Evolutionary conservation across 37 sponge, comb jelly and placozoan species (phyloP).

Genomic region (Chondrilla cf. caribensis): DNA sequence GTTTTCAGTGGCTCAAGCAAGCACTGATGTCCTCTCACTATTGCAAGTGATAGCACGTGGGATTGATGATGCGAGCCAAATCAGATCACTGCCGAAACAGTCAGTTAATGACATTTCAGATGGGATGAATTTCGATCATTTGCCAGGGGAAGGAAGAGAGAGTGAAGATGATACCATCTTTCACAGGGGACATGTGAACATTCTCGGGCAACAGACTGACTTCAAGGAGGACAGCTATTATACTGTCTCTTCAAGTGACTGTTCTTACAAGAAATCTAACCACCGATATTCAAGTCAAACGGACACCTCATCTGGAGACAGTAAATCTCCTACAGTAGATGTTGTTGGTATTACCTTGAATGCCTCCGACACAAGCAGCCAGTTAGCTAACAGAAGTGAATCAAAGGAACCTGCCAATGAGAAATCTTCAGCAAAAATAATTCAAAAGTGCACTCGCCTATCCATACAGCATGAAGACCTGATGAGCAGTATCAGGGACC

Average conservation of each 20-base stretch:
- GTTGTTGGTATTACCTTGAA: background rate
- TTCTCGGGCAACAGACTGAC: constrained; percentile 61
- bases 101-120: background rate
- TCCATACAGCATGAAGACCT: background rate
- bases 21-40: constrained; percentile 39
- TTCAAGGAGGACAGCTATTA: constrained; percentile 24
- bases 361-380: background rate
- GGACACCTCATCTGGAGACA: background rate
- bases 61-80: background rate
- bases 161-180: background rate
- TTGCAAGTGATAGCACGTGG: constrained; percentile 57
- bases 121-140: too few species aligned
- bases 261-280: background rate
- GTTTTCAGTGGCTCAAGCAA: constrained; percentile 42
- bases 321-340: background rate
- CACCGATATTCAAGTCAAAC: background rate
- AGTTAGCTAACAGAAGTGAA: background rate
- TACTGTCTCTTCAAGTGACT: background rate
- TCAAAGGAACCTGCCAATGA: background rate
- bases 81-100: background rate
- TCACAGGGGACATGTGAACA: constrained; percentile 32
- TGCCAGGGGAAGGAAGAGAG: background rate
- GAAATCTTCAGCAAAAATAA: background rate
- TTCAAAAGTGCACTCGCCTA: background rate
- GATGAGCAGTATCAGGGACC: background rate